A percentile compares a stretch with the other conserved stretches of the same genome.
Conservation (phyloP, 2,113 vertebrate species). For the Caranx melampygus region DNA sequence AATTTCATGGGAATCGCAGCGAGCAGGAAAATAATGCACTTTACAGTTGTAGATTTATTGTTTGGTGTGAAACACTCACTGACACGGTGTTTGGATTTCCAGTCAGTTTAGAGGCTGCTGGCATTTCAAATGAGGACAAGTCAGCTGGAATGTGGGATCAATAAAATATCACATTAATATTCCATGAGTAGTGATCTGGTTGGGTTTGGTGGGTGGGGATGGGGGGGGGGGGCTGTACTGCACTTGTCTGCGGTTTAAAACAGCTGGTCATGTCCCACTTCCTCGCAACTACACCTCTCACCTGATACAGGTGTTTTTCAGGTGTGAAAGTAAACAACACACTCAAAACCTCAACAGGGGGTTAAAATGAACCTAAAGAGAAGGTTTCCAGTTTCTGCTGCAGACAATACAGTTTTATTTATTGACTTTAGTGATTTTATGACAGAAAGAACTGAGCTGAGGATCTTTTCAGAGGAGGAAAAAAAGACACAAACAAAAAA, state of each 20-base stretch:
- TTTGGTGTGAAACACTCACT: neutral
- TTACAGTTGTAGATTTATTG: neutral
- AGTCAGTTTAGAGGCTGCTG: neutral
- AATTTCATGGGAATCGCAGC: neutral
- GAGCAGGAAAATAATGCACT: neutral
- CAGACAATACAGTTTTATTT: too few relatives aligned
- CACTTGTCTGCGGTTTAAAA: neutral
- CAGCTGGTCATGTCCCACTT: neutral
- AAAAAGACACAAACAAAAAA: too few relatives aligned
- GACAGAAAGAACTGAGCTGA: too few relatives aligned
- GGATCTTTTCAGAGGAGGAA: too few relatives aligned
- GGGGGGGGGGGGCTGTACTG: neutral
- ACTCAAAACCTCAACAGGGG: too few relatives aligned
- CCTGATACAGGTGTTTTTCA: neutral
- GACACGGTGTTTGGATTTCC: neutral
- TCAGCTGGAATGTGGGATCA: neutral
- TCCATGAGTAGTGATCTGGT: neutral
- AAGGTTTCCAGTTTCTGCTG: too few relatives aligned
- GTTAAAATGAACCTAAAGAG: too few relatives aligned
- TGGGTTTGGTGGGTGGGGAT: too few relatives aligned
- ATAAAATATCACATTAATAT: slow-evolving; percentile 34
- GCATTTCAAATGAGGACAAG: neutral
- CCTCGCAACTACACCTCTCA: neutral
- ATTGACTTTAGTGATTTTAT: too few relatives aligned
- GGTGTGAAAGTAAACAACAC: too few relatives aligned